Base-by-base conservation (phyloP, 2,888 invertebrate genomes). In the Eupithecia abbreviata region DNA sequence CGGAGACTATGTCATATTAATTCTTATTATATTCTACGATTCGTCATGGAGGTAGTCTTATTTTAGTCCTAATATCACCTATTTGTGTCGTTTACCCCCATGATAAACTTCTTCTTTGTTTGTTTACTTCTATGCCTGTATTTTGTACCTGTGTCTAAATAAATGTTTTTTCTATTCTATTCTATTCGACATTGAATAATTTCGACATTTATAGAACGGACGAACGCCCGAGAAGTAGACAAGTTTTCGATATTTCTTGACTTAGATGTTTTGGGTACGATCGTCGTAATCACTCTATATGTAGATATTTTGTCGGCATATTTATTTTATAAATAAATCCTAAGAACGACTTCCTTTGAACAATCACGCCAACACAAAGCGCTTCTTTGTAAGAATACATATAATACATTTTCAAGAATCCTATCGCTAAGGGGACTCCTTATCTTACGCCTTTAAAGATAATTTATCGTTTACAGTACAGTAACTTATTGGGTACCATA, bases 381-480 rank as follows among this genome's bases (percentile, higher is more conserved):
- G 62, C 10, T 62, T 58, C 58, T 58, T 30, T 62, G 12, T 30
- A 49, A 58, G 18, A 58, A 18, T 18, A 62, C 18, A 30, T n/a
- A 30, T 0, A 30, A 30, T 15, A 51, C 51, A 51, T 62, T 62
- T 47, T 62, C 10, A 62, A 30, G 62, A 62, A 62, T 58, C 62
- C 30, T 62, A 30, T 62, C 62, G 30, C 18, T 4, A 62, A 30
- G 18, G 62, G 62, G 62, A 30, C 30, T 18, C 4, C 62, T 62
- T 62, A 62, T 62, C 62, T 62, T 10, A 30, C 62, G 18, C 62
- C 10, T 62, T 68, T 45, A 68, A 45, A 47, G 41, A 41, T 75
- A 71, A 51, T 5, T 65, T 66, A 66, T 41, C 18, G 62, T 62
- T 4, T 49, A 13, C 13, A 51, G 15, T 2, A 51, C 49, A 51